Evolutionary conservation across 92 coral and sea anemone genomes (phyloP).

Genomic region (Hydrozoanthus gracilis): DNA sequence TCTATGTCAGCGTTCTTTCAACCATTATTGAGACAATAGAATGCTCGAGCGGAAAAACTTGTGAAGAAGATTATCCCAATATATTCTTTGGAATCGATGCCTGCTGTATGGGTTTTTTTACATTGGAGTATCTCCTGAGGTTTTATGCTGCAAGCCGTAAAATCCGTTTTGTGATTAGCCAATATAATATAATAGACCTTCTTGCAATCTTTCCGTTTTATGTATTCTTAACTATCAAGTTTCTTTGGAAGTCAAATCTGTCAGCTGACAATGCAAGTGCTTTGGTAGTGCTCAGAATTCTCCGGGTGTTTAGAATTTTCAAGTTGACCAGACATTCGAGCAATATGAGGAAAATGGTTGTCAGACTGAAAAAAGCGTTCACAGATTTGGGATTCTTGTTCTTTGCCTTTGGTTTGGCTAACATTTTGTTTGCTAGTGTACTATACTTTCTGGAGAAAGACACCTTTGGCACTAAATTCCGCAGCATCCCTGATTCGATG

Average conservation of each 20-base stretch:
- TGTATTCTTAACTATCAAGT: constrained; percentile 62
- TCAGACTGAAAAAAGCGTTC: constrained; percentile 81
- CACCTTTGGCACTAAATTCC: constrained; percentile 64
- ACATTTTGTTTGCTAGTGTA: constrained; percentile 90
- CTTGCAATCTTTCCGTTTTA: constrained; percentile 86
- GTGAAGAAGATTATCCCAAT: constrained; percentile 69
- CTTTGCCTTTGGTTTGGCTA: constrained; percentile 85
- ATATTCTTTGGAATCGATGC: constrained; percentile 77
- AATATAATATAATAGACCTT: constrained; percentile 83
- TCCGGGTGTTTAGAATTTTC: constrained; percentile 84
- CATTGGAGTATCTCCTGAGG: constrained; percentile 80
- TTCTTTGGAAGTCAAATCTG: constrained; percentile 46
- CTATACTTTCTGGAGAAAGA: constrained; percentile 73
- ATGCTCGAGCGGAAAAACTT: constrained; percentile 65
- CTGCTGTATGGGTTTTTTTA: constrained; percentile 79
- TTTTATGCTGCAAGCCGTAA: constrained; percentile 80
- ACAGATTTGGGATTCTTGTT: constrained; percentile 85
- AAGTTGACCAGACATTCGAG: constrained; percentile 93
- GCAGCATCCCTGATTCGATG: constrained; percentile 93
- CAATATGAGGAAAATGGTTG: constrained; percentile 87
- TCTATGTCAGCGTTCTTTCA: constrained; percentile 75
- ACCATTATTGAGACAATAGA: constrained; percentile 78
- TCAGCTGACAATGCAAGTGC: constrained; percentile 74
- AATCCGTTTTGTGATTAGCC: constrained; percentile 65
- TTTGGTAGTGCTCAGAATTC: constrained; percentile 81